Base-by-base conservation (phyloP, 2,888 invertebrate genomes). In the Eupithecia vulgata region DNA sequence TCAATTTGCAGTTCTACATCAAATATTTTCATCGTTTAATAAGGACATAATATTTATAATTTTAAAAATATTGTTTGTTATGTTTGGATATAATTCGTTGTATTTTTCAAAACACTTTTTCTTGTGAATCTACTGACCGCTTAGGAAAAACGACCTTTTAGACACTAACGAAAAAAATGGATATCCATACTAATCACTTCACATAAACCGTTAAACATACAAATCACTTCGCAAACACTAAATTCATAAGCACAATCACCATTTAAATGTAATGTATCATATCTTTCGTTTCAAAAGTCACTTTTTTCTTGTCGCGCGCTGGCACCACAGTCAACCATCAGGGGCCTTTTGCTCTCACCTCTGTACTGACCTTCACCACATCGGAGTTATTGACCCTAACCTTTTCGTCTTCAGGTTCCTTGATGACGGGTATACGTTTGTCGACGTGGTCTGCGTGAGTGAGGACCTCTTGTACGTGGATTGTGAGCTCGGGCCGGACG, bases 281-380 rank as follows among this genome's bases (percentile, higher is more conserved):
- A 83, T 94, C 94, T 72, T 86, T 88, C 70, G 88, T 83, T 84
- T 93, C 91, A 76, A 95, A 95, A 80, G 94, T 94, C 81, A 95
- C 95, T 85, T 93, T 94, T 87, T 94, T 95, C 77, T 89, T 88
- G 81, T 85, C 87, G 84, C 87, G 89, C 83, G 87, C 80, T 48
- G 91, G 91, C 83, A 93, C 88, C 87, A 90, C 91, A 78, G 90
- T 86, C 83, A 91, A 91, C 94, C 92, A 93, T 94, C 94, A 94
- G 86, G 87, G 82, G 73, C 81, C 80, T 52, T 82, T 81, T 61
- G 76, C 74, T 70, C 79, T 81, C 73, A 84, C 83, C 73, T 82
- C 83, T 69, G 82, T 78, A 61, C 70, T 80, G 81, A 81, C 80
- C 78, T 82, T 81, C 57, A n/a, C 17, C 72, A 83, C 80, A 57